These are phyloP conservation scores for Blera fallax DNA, from an alignment of 2,888 invertebrate genomes.

Conservation along the genomic window DNA sequence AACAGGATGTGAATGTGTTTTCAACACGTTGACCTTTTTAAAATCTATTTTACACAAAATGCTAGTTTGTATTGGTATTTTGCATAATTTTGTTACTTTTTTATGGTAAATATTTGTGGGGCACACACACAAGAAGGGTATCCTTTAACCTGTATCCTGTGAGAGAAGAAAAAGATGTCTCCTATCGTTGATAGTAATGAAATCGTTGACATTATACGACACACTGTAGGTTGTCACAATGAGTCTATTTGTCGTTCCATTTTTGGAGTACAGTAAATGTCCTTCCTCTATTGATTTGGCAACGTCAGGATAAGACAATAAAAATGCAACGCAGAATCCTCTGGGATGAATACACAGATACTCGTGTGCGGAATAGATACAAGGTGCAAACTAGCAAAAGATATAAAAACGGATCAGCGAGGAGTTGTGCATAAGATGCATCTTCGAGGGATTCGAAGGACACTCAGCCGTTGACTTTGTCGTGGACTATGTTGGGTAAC, in stretches of 20 bases:
- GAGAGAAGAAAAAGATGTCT: background rate
- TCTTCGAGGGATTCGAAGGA: background rate
- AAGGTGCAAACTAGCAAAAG: background rate
- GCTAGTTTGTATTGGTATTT: conserved; percentile 6
- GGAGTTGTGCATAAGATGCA: background rate
- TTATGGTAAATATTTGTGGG: background rate
- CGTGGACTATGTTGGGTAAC: background rate
- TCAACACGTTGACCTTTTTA: conserved; percentile 30
- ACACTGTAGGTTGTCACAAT: background rate
- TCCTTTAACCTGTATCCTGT: background rate
- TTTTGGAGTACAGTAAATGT: background rate
- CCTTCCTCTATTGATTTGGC: background rate
- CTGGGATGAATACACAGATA: too few relatives aligned
- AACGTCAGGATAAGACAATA: background rate
- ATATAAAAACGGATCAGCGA: background rate
- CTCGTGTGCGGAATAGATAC: background rate
- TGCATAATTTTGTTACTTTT: conserved; percentile 39
- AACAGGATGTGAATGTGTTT: background rate
- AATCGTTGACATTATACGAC: background rate
- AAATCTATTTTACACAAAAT: background rate
- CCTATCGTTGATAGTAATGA: background rate
- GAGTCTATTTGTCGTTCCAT: background rate
- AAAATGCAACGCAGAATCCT: background rate
- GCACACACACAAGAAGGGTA: background rate
- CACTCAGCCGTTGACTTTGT: background rate